Percentiles rank a stretch among this genome's conserved stretches.
Conservation (phyloP, 2,113 vertebrate species). For the Callithrix jacchus region DNA sequence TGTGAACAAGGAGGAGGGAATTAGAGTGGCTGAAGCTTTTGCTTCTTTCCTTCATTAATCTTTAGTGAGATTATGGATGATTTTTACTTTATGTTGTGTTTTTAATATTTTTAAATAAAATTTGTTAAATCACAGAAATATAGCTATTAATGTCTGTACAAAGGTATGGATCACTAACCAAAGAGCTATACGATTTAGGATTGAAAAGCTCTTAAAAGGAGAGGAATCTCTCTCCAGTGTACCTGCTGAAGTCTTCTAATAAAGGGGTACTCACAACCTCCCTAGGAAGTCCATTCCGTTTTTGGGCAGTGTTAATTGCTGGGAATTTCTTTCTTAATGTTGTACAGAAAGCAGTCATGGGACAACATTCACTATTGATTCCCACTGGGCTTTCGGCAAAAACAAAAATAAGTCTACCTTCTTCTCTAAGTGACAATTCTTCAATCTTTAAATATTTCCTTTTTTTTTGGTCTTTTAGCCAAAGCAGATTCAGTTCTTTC, state of each 20-base stretch:
- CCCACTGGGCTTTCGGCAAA: background rate
- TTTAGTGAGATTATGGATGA: background rate
- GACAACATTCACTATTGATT: background rate
- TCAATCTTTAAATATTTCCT: background rate
- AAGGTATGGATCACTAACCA: background rate
- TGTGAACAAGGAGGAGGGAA: background rate
- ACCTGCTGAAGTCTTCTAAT: background rate
- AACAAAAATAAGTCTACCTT: background rate
- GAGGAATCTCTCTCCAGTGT: background rate
- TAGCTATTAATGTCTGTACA: background rate
- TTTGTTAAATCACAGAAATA: constrained; percentile 18
- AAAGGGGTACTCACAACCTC: background rate
- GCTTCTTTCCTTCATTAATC: background rate
- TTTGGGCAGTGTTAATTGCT: background rate
- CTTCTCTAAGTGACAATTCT: background rate
- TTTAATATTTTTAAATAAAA: background rate
- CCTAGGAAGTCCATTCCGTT: background rate
- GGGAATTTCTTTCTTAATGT: background rate
- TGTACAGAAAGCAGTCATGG: background rate
- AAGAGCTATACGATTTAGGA: background rate
- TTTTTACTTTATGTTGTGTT: background rate
- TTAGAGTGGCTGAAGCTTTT: background rate
- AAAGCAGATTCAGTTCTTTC: background rate
- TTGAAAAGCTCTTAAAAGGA: background rate
- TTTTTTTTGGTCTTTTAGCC: background rate